phyloP scores from a whole-genome alignment of 1,140 invertebrate genomes.

The Psix sp. region DNA sequence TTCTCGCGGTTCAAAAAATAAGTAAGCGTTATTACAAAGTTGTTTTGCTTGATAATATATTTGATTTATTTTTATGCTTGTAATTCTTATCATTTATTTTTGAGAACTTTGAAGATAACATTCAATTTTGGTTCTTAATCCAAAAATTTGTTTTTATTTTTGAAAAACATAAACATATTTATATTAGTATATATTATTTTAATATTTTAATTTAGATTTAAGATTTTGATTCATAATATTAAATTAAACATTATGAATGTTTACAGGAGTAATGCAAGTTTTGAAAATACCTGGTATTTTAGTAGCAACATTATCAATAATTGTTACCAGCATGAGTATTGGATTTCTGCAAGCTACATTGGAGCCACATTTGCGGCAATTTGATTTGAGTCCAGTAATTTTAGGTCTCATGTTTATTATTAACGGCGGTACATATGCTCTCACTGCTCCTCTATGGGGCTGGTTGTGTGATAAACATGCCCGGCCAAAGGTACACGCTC shows the following conservation, averaged over 20 bases:
- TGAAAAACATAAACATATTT: too few species aligned
- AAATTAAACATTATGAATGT: conserved; percentile 2
- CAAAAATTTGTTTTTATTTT: too few species aligned
- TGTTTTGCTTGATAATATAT: conserved; percentile 25
- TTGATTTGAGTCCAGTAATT: conserved; percentile 84
- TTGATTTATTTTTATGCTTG: conserved; percentile 14
- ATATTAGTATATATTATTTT: too few species aligned
- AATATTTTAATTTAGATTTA: too few species aligned
- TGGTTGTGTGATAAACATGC: conserved; percentile 84
- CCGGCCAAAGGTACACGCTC: conserved; percentile 79
- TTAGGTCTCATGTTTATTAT: conserved; percentile 92
- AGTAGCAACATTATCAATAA: conserved; percentile 82
- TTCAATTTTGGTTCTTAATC: too few species aligned
- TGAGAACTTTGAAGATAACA: too few species aligned
- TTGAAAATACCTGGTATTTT: conserved; percentile 84
- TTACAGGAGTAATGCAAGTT: conserved; percentile 81
- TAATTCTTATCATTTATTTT: too few species aligned
- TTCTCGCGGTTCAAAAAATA: conserved; percentile 70
- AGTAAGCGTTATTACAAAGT: conserved; percentile 75
- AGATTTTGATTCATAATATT: conserved; percentile 1
- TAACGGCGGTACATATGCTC: conserved; percentile 89
- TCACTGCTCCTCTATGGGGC: conserved; percentile 88
- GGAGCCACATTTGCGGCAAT: conserved; percentile 87
- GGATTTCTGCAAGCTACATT: conserved; percentile 89
- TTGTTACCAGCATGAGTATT: conserved; percentile 87